phyloP scores from a whole-genome alignment of 2,113 vertebrate genomes.

The Hemiscyllium ocellatum region DNA sequence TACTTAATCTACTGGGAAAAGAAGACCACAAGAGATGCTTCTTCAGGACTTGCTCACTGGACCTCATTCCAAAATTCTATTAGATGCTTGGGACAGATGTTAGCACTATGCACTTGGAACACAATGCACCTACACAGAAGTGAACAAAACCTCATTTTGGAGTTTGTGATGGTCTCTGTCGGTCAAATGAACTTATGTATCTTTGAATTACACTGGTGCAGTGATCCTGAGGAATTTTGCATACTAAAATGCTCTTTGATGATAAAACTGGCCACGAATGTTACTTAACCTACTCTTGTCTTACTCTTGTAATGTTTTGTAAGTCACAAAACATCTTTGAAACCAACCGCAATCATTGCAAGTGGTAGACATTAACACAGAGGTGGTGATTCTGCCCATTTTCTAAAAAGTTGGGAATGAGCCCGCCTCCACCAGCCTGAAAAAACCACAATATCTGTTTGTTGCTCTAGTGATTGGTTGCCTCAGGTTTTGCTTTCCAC shows the following conservation, averaged over 20 bases:
- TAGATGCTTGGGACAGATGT: background rate
- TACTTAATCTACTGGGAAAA: background rate
- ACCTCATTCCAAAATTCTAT: background rate
- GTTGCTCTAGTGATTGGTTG: too few species aligned
- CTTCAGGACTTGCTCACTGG: background rate
- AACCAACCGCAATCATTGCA: background rate
- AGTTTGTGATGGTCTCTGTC: background rate
- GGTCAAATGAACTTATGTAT: background rate
- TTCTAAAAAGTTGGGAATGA: too few species aligned
- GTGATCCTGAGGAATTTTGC: background rate
- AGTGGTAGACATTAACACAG: background rate
- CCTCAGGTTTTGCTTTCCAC: too few species aligned
- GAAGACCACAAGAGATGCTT: background rate
- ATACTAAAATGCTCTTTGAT: background rate
- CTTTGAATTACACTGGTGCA: background rate
- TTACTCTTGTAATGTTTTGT: background rate
- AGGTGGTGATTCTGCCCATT: too few species aligned
- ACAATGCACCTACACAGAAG: background rate
- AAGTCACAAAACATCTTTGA: background rate
- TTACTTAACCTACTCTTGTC: background rate
- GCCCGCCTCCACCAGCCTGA: too few species aligned
- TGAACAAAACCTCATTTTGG: background rate
- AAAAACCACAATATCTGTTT: too few species aligned
- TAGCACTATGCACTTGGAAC: background rate
- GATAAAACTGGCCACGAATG: background rate